Evolutionary conservation across 53 echinoderm and acorn worm genomes (phyloP).

Genomic region (Temnopleurus reevesii): DNA sequence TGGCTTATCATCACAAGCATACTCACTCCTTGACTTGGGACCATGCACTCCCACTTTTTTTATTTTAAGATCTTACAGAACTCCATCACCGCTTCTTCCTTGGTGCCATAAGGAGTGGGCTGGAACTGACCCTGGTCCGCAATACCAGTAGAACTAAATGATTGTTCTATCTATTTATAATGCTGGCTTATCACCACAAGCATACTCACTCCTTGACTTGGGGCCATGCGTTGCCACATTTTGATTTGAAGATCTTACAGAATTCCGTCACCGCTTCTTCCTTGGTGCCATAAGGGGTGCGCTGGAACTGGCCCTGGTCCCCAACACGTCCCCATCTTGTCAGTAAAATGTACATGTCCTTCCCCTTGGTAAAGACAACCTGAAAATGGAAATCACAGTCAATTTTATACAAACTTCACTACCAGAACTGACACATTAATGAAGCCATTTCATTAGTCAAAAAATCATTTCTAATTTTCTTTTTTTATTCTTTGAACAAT

Average conservation of each 20-base stretch:
- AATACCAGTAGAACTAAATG: too few species aligned
- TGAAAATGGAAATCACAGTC: not conserved
- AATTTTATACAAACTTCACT: too few species aligned
- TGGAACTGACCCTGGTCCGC: constrained; percentile 85
- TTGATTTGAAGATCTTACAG: constrained; percentile 89
- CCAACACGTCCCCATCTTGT: constrained; percentile 95
- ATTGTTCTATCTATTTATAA: too few species aligned
- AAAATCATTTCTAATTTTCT: too few species aligned
- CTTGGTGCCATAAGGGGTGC: constrained; percentile 76
- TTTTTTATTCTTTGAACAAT: too few species aligned
- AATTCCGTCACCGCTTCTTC: constrained; percentile 84
- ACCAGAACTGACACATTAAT: too few species aligned
- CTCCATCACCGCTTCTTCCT: constrained; percentile 77
- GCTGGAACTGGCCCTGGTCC: constrained; percentile 79
- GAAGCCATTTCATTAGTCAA: too few species aligned
- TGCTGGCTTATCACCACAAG: not conserved
- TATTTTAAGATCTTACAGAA: constrained; percentile 91
- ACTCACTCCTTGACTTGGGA: constrained; percentile 79
- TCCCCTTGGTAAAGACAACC: constrained; percentile 90
- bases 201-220: constrained; percentile 78
- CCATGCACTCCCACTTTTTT: constrained; percentile 84
- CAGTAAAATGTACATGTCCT: constrained; percentile 82
- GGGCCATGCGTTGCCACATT: constrained; percentile 89
- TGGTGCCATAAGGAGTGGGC: constrained; percentile 76
- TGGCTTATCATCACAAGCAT: too few species aligned